Conservation (phyloP, 2,113 vertebrate species). For the Prionailurus viverrinus region DNA sequence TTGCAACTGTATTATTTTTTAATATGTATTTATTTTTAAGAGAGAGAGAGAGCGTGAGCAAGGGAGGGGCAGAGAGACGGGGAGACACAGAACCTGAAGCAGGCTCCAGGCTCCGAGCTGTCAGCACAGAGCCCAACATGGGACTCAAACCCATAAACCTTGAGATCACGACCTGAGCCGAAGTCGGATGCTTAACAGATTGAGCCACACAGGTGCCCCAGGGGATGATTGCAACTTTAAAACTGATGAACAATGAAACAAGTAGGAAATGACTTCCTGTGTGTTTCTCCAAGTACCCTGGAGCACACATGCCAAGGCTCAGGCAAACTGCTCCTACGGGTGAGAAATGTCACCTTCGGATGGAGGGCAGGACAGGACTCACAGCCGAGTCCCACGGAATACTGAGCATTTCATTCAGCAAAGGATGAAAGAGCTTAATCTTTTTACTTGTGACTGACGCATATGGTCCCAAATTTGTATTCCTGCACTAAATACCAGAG, state of each 20-base stretch:
- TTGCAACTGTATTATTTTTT: neutral
- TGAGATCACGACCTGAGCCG: too few species aligned
- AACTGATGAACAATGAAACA: neutral
- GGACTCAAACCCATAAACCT: too few species aligned
- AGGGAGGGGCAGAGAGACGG: too few species aligned
- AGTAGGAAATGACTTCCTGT: neutral
- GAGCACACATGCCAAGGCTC: accelerated
- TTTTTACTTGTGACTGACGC: neutral
- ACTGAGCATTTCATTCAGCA: neutral
- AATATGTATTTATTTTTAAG: too few species aligned
- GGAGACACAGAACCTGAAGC: too few species aligned
- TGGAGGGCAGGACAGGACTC: too few species aligned
- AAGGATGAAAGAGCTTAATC: neutral
- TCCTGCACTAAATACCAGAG: neutral
- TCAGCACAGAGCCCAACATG: too few species aligned
- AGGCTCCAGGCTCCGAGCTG: too few species aligned
- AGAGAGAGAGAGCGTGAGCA: too few species aligned
- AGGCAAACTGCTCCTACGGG: too few species aligned
- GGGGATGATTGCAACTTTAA: neutral
- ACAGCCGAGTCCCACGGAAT: neutral
- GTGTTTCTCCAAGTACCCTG: neutral
- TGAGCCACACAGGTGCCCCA: too few species aligned
- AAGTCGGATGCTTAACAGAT: too few species aligned
- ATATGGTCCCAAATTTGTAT: neutral
- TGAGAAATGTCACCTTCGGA: neutral